Evolutionary conservation across 2,797 vertebrate species (phyloP).

Genomic region (Darevskia nairensis): DNA sequence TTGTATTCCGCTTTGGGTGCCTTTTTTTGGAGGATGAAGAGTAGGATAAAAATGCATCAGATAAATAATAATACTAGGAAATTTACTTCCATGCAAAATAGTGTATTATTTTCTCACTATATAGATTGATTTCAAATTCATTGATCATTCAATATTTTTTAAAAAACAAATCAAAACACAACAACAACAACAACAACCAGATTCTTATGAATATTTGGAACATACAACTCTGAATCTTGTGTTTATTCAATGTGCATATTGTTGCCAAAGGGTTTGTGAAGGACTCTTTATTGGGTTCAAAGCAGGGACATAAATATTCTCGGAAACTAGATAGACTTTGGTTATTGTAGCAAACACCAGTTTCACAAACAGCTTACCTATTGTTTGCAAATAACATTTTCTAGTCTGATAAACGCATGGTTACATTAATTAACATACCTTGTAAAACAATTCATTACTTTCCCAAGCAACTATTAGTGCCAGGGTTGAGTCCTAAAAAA

Average conservation of each 20-base stretch:
- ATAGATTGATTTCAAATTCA: neutral
- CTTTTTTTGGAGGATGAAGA: no score
- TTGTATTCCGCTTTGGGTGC: no score
- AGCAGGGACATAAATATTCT: neutral
- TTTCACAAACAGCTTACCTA: slow-evolving; percentile 41
- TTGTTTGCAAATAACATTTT: slow-evolving; percentile 36
- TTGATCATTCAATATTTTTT: neutral
- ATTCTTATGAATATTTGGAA: neutral
- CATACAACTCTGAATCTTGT: fast-evolving
- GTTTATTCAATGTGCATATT: neutral
- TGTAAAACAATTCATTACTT: slow-evolving; percentile 42
- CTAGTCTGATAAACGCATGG: slow-evolving; percentile 44
- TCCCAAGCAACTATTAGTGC: slow-evolving; percentile 49
- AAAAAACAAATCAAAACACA: no score
- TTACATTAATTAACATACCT: slow-evolving; percentile 50
- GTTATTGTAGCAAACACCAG: neutral
- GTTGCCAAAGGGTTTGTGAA: neutral
- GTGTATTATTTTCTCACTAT: neutral
- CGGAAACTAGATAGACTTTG: slow-evolving; percentile 23
- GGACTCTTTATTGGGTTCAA: neutral
- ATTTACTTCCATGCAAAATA: neutral
- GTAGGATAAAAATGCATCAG: neutral
- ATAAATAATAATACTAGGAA: neutral
- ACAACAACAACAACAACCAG: no score
- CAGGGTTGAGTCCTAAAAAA: slow-evolving; percentile 44